phyloP scores from a whole-genome alignment of 53 echinoderm and acorn worm genomes.

The Astropecten irregularis region DNA sequence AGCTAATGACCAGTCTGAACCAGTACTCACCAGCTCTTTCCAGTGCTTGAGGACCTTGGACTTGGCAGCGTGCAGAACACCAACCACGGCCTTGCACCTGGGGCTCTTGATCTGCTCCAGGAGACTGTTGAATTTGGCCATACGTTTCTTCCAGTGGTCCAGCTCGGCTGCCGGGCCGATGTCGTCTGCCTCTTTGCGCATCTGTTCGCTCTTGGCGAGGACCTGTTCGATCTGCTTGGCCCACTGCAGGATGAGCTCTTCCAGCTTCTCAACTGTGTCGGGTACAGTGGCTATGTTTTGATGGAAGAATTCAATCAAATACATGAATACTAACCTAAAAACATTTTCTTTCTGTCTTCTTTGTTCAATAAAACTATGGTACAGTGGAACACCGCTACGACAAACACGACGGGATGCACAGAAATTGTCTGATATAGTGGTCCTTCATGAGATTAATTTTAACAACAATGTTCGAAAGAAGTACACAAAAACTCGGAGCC shows the following conservation, averaged over 20 bases:
- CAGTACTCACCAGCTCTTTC: slow-evolving; percentile 89
- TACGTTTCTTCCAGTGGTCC: slow-evolving; percentile 99
- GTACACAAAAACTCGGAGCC: too few relatives aligned
- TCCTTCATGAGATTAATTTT: too few relatives aligned
- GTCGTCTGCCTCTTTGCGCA: slow-evolving; percentile 99
- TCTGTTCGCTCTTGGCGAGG: slow-evolving; percentile 97
- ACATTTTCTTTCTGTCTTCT: neutral
- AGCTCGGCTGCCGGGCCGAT: slow-evolving; percentile 98
- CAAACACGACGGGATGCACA: too few relatives aligned
- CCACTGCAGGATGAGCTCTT: slow-evolving; percentile 90
- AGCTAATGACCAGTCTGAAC: neutral
- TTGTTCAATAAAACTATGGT: too few relatives aligned
- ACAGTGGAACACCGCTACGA: too few relatives aligned
- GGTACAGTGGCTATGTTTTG: slow-evolving; percentile 80
- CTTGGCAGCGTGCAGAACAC: slow-evolving; percentile 96
- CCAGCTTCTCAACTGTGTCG: slow-evolving; percentile 96
- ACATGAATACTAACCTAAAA: neutral
- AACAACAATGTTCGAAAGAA: too few relatives aligned
- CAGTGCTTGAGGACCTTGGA: slow-evolving; percentile 94
- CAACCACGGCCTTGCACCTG: slow-evolving; percentile 93
- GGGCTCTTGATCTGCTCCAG: slow-evolving; percentile 99
- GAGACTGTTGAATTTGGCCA: slow-evolving; percentile 97
- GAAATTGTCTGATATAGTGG: too few relatives aligned
- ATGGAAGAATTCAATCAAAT: neutral
- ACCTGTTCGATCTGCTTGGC: slow-evolving; percentile 98